Evolutionary conservation across 2,797 vertebrate genomes (phyloP), one percentile per base, ranked within the genome.

Genomic region (Smutsia temminckii): DNA sequence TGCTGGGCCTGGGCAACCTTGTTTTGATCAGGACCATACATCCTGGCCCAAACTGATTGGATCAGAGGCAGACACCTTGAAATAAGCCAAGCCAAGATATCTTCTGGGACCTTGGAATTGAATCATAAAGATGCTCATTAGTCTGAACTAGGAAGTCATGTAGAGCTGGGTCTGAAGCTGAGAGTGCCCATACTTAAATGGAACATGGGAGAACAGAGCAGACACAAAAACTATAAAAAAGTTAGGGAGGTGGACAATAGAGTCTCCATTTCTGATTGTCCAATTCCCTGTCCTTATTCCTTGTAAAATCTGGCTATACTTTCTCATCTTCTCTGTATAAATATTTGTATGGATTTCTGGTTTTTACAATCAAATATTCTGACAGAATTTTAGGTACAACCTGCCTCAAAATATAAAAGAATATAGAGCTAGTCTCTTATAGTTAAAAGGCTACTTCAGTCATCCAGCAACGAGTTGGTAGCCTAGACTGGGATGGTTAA

Each of bases 301-400:
- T 40, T 29, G 20, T 40, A 18, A 69, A 74, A 37, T 21, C 66
- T 71, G 9, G 2, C 40, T 89, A n/a, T 13, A 23, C 46, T 68
- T 80, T 37, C 46, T 64, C 88, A 63, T 25, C 23, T 27, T 83
- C 27, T 81, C 81, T 84, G n/a, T 68, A 21, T 29, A 66, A 53
- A 71, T 74, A 61, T 79, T 79, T 89, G 42, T 85, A 27, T 40
- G 37, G 25, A 11, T n/a, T 86, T 91, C 74, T 87, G 32, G 8
- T 66, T 87, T 74, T 96, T 89, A 12, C 17, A 92, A 27, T 74
- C 63, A 96, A 77, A 68, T 79, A 57, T 75, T 85, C 32, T 86
- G 34, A 84, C 29, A 88, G 23, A 29, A 51, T 51, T 74, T 68
- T 64, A 91, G 29, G 20, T 12, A 53, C 55, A 68, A 9, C 1